Base-by-base conservation (phyloP, 2,888 invertebrate genomes). In the Priapulus caudatus region DNA sequence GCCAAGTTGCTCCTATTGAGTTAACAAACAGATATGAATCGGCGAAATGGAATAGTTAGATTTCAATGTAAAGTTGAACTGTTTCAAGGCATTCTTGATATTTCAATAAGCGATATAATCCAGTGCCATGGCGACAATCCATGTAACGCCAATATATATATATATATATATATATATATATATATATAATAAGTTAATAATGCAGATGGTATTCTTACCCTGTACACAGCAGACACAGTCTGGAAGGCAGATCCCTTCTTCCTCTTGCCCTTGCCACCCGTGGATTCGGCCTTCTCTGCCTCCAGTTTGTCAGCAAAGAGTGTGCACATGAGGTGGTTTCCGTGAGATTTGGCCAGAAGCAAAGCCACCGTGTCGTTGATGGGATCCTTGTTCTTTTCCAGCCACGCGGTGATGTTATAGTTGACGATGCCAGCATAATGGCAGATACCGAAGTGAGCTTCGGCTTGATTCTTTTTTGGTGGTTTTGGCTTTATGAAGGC, bases 361-460 rank as follows among this genome's bases (percentile, higher is more conserved):
- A 92, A 90, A 65, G 97, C 95, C 61, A 98, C 92, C 57, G 93
- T 93, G 81, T 98, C 97, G 83, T 98, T 98, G 76, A 99, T 80
- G 68, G 98, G 98, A 79, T 98, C 98, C 85, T 98, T 98, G 85
- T 98, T 98, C 90, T 98, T 98, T 77, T 98, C 97, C 75, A 98
- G 82, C 98, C 98, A 98, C 68, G 92, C 92, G 69, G 84, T 82
- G 77, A 95, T 91, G 79, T 93, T 97, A 83, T 98, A 98, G 63
- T 92, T 80, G 78, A 92, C 97, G 75, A 84, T 83, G 77, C 98
- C 98, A 76, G 98, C 98, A 76, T 98, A 98, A 77, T 98, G 98
- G 71, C 88, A 90, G 74, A 98, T 87, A 68, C 95, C 92, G 75
- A 98, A 98, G 82, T 98, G 95, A 65, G 92, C 93, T 64, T 91